Percentiles rank a stretch among this genome's conserved stretches.
phyloP scores from a whole-genome alignment of 1,140 invertebrate species.

The Plectus sambesii region DNA sequence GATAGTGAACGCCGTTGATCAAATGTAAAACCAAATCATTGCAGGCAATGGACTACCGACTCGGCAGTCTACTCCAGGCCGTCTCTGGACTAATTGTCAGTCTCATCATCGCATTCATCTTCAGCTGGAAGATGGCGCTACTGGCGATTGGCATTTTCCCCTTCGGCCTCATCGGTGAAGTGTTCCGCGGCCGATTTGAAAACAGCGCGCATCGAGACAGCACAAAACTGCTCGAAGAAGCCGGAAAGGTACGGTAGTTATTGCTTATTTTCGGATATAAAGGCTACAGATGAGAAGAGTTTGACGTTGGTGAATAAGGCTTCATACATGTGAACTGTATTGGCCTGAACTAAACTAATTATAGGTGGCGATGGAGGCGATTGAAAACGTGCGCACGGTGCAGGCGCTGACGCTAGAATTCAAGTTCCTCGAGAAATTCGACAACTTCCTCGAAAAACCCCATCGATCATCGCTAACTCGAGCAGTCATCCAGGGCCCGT shows the following conservation, averaged over 20 bases:
- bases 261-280: conserved; percentile 2
- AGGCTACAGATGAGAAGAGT: not conserved
- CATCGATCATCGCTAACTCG: not conserved
- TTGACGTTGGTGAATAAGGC: not conserved
- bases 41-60: conserved; percentile 46
- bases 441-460: not conserved
- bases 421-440: conserved; percentile 17
- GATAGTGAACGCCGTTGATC: conserved; percentile 49
- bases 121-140: conserved; percentile 44
- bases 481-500: not conserved
- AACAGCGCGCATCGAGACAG: too few relatives aligned
- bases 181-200: too few relatives aligned
- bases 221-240: too few relatives aligned
- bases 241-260: conserved; percentile 44
- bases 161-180: conserved; percentile 43
- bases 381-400: conserved; percentile 29
- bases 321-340: conserved; percentile 5
- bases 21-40: conserved; percentile 47
- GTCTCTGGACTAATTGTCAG: conserved; percentile 45
- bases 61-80: conserved; percentile 45
- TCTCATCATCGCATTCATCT: conserved; percentile 42
- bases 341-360: conserved; percentile 15
- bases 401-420: conserved; percentile 23
- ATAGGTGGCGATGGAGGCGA: conserved; percentile 24
- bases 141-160: conserved; percentile 39